phyloP scores from a whole-genome alignment of 2,888 invertebrate genomes.

The Troilus luridus region DNA sequence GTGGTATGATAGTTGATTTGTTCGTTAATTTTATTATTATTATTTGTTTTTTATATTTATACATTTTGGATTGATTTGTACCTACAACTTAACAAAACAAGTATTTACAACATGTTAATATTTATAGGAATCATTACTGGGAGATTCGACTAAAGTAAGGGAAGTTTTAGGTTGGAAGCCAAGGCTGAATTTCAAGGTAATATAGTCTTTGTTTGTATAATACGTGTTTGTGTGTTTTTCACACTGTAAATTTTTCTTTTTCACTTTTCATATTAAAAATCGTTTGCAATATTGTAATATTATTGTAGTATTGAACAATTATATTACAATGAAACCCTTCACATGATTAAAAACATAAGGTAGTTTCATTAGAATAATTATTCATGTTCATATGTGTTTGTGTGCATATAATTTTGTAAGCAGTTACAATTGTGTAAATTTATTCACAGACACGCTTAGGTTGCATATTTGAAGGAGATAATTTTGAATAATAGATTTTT shows the following conservation, averaged over 20 bases:
- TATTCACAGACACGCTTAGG: background rate
- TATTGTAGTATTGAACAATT: background rate
- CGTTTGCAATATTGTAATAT: background rate
- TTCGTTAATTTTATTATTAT: background rate
- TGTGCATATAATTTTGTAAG: background rate
- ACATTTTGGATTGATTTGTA: background rate
- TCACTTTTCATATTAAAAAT: background rate
- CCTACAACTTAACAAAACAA: background rate
- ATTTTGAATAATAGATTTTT: background rate
- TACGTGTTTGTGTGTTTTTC: background rate
- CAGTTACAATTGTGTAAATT: background rate
- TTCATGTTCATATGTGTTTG: background rate
- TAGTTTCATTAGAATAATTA: background rate
- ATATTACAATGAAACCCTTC: background rate
- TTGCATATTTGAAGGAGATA: background rate
- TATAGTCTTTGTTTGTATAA: background rate
- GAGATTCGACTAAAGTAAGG: slow-evolving; percentile 94
- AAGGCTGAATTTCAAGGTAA: slow-evolving; percentile 80
- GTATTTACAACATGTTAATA: background rate
- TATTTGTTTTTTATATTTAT: background rate
- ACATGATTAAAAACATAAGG: background rate
- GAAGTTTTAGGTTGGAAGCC: slow-evolving; percentile 90
- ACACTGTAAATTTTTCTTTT: background rate
- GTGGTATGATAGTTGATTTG: slow-evolving; percentile 77
- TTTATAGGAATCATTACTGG: slow-evolving; percentile 85